These are phyloP conservation scores for Capitella teleta DNA, from an alignment of 1,140 invertebrate species.

Conservation along the genomic window DNA sequence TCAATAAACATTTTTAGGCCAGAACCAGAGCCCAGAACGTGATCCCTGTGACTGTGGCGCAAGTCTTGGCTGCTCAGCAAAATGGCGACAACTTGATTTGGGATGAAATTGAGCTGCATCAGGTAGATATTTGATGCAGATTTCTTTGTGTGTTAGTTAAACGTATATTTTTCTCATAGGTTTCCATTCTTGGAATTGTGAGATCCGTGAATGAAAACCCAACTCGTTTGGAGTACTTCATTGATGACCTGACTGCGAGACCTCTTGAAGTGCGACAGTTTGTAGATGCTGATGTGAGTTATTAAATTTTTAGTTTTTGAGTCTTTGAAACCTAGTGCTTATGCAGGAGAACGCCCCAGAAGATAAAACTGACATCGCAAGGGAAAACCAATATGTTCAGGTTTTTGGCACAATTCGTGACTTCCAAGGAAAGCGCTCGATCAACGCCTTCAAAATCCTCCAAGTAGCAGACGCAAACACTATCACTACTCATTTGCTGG, in stretches of 20 bases:
- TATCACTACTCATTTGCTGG: slow-evolving; percentile 56
- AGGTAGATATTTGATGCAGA: too few relatives aligned
- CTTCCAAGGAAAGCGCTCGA: slow-evolving; percentile 51
- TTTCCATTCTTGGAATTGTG: slow-evolving; percentile 34
- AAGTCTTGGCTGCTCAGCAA: too few relatives aligned
- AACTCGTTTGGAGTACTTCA: slow-evolving; percentile 32
- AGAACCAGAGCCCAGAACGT: too few relatives aligned
- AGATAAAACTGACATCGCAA: slow-evolving; percentile 36
- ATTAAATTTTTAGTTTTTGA: slow-evolving; percentile 1
- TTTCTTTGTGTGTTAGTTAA: too few relatives aligned
- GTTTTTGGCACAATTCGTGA: slow-evolving; percentile 54
- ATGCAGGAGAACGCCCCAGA: slow-evolving; percentile 11
- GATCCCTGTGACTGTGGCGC: too few relatives aligned
- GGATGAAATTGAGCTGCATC: too few relatives aligned
- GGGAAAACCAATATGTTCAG: slow-evolving; percentile 58
- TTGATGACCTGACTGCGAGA: slow-evolving; percentile 38
- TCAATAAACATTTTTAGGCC: too few relatives aligned
- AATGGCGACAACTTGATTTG: too few relatives aligned
- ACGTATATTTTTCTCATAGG: slow-evolving; percentile 20
- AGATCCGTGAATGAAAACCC: slow-evolving; percentile 28
- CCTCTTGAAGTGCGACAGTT: slow-evolving; percentile 35
- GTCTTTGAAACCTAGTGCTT: background rate
- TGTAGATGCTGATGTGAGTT: slow-evolving; percentile 38
- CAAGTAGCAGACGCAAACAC: slow-evolving; percentile 55
- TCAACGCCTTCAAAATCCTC: slow-evolving; percentile 57